Evolutionary conservation across 2,113 vertebrate species (phyloP).

Genomic region (Candoia aspera): DNA sequence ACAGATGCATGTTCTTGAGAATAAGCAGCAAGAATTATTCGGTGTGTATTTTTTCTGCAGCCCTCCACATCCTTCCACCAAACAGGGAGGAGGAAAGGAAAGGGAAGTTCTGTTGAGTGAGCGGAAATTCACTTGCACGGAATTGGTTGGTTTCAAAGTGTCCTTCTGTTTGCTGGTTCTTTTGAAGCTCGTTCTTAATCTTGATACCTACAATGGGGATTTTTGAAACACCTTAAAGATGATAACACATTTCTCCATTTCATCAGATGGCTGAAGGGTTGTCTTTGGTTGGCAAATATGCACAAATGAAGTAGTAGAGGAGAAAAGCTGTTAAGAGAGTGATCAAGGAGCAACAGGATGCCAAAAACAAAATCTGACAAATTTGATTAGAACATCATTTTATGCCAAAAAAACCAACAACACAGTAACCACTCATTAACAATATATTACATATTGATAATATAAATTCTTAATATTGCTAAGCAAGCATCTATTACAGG

Average conservation of each 20-base stretch:
- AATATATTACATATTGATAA: background rate
- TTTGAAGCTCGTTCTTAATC: background rate
- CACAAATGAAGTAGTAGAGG: background rate
- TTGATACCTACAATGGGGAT: background rate
- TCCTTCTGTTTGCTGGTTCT: background rate
- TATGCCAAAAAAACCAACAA: background rate
- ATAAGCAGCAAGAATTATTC: background rate
- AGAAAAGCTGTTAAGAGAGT: background rate
- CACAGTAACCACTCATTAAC: background rate
- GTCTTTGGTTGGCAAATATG: background rate
- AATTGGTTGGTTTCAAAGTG: background rate
- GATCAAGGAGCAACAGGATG: background rate
- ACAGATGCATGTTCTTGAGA: background rate
- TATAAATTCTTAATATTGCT: background rate
- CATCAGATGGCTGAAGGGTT: background rate
- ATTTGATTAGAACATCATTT: background rate
- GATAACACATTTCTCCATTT: background rate
- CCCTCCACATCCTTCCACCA: background rate
- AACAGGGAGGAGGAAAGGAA: background rate
- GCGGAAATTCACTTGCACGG: background rate
- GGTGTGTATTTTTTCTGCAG: background rate
- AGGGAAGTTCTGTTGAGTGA: too few species aligned
- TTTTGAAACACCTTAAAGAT: background rate
- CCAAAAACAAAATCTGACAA: background rate
- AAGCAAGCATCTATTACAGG: background rate